A percentile compares a stretch with the other conserved stretches of the same genome.
Conservation (phyloP, 2,113 vertebrate genomes). For the Phylloscopus whistleri region DNA sequence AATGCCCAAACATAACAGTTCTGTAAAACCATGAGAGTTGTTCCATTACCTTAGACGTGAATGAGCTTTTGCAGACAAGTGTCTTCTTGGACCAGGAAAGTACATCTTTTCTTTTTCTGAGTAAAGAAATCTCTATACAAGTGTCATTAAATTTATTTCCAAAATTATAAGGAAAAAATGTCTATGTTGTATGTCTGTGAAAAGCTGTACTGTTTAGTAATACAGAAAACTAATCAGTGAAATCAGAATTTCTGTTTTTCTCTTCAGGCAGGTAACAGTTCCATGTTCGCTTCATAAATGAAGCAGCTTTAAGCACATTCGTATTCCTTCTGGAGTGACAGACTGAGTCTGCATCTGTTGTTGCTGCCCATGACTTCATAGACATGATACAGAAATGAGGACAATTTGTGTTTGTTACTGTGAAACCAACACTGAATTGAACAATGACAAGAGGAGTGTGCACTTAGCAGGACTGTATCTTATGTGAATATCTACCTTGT, state of each 20-base stretch:
- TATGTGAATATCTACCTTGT: slow-evolving; percentile 35
- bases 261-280: slow-evolving; percentile 78
- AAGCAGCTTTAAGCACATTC: slow-evolving; percentile 79
- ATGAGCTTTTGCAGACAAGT: neutral
- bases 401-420: slow-evolving; percentile 69
- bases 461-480: slow-evolving; percentile 62
- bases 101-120: neutral
- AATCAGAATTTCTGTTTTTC: slow-evolving; percentile 1
- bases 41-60: neutral
- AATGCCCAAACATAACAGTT: neutral
- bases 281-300: slow-evolving; percentile 82
- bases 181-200: neutral
- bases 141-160: neutral
- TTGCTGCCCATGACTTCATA: slow-evolving; percentile 74
- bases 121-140: neutral
- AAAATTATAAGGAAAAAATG: neutral
- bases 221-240: neutral
- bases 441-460: slow-evolving; percentile 67
- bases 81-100: neutral
- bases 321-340: slow-evolving; percentile 82
- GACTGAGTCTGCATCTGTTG: slow-evolving; percentile 77
- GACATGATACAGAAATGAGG: slow-evolving; percentile 69
- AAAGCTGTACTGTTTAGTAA: neutral
- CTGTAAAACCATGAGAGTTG: neutral
- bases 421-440: slow-evolving; percentile 72